Conservation (phyloP, 2,113 vertebrate species). For the Gymnogyps californianus region DNA sequence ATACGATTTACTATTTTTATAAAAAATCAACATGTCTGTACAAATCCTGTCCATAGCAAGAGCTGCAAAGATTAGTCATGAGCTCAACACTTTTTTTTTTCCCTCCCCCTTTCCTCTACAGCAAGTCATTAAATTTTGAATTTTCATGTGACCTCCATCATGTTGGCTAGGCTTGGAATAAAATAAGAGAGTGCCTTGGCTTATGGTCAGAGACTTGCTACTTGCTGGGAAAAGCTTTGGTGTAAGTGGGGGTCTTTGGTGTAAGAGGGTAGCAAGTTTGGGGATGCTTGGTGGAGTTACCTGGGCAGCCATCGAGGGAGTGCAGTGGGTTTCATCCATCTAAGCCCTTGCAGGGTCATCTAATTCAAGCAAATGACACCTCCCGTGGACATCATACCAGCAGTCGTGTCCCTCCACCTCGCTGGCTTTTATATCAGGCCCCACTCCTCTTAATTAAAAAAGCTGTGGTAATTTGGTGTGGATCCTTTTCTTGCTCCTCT, state of each 20-base stretch:
- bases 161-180: background rate
- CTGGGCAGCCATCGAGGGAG: background rate
- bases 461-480: background rate
- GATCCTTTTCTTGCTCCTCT: background rate
- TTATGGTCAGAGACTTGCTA: background rate
- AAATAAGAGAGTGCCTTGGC: background rate
- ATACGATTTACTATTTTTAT: slow-evolving; percentile 77
- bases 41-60: slow-evolving; percentile 57
- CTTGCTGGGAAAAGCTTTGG: background rate
- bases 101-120: background rate
- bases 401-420: background rate
- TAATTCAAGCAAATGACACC: background rate
- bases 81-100: background rate
- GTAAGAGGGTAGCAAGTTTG: background rate
- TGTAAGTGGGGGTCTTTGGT: background rate
- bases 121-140: background rate
- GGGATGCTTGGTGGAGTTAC: background rate
- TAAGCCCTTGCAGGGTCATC: background rate
- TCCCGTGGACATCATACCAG: background rate
- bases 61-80: slow-evolving; percentile 37
- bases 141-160: background rate
- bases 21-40: slow-evolving; percentile 50
- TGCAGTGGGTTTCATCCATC: background rate
- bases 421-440: background rate
- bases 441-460: background rate